Base-by-base conservation (phyloP, 2,797 vertebrate species). In the Cyprinella venusta region DNA sequence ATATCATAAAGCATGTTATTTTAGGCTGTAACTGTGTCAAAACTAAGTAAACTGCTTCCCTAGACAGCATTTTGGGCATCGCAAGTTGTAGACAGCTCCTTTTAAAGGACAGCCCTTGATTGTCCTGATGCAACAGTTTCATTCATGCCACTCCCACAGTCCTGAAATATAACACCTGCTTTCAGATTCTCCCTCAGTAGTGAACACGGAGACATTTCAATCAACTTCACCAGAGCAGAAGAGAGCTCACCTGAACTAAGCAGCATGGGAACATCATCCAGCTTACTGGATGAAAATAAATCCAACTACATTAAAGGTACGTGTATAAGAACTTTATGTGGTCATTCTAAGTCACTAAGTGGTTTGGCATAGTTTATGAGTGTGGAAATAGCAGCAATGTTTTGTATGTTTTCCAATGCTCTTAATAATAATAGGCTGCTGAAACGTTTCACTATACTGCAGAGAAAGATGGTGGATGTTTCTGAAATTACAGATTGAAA, bases 221-320 rank as follows among this genome's bases (percentile, higher is more conserved):
- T 82, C 50, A 42, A 80, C 79, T 59, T 69, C 76, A 52, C 50
- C 75, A 52, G 64, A 80, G 45, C 48, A 50, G 26, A 50, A 19
- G 6, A 75, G 24, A 30, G 50, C 69, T 67, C 56, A 85, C 12
- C 71, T 75, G 50, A 76, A 68, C 52, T 30, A 89, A 76, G 83
- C 40, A 89, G 78, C 80, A 97, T 98, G 97, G 97, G 97, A 59
- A 85, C 92, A 87, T 94, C 96, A 7, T 89, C 96, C 92, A 96
- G 94, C 76, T 93, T 93, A 82, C 92, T 98, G 93, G 96, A 97
- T 90, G 96, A 96, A 81, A 90, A 89, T 91, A 95, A 91, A 86
- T 93, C 93, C 90, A 85, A 85, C 91, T 95, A 92, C 89, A 94
- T 98, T 87, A 94, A 90, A 96, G 96, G 96, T 97, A 93, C 68